Evolutionary conservation across 2,888 invertebrate genomes (phyloP).

Genomic region (Patella depressa): DNA sequence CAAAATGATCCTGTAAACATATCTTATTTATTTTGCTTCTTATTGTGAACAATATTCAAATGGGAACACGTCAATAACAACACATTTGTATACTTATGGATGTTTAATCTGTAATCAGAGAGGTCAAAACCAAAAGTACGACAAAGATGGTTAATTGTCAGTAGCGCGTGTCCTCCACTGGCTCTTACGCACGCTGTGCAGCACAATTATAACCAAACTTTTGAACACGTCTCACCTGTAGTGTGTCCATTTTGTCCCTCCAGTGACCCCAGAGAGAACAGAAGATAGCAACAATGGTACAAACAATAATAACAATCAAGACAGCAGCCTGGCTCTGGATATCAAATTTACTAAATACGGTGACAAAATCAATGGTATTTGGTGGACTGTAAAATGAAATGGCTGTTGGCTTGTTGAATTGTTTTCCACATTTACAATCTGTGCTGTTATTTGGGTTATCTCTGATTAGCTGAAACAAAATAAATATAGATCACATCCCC

Average conservation of each 20-base stretch:
- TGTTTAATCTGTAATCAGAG: too few species aligned
- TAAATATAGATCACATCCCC: too few species aligned
- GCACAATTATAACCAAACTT: too few species aligned
- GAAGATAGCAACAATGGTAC: slow-evolving; percentile 48
- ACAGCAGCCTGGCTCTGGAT: slow-evolving; percentile 51
- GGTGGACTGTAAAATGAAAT: slow-evolving; percentile 64
- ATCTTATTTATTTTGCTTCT: too few species aligned
- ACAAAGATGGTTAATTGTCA: too few species aligned
- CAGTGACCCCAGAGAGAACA: slow-evolving; percentile 54
- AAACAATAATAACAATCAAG: slow-evolving; percentile 59
- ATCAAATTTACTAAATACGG: slow-evolving; percentile 64
- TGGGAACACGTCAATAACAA: too few species aligned
- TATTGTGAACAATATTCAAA: too few species aligned
- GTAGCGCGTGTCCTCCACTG: too few species aligned
- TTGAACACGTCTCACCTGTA: slow-evolving; percentile 38
- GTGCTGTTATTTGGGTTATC: slow-evolving; percentile 8
- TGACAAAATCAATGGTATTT: slow-evolving; percentile 70
- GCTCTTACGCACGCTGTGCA: too few species aligned
- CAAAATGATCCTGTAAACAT: too few species aligned
- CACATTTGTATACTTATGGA: too few species aligned
- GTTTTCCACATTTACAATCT: slow-evolving; percentile 21
- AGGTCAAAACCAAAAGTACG: too few species aligned
- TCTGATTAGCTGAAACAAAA: background rate
- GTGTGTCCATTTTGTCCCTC: slow-evolving; percentile 61
- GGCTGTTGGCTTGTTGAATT: slow-evolving; percentile 19